Evolutionary conservation across 92 coral and sea anemone genomes (phyloP).

Genomic region (Actinostola sp.): DNA sequence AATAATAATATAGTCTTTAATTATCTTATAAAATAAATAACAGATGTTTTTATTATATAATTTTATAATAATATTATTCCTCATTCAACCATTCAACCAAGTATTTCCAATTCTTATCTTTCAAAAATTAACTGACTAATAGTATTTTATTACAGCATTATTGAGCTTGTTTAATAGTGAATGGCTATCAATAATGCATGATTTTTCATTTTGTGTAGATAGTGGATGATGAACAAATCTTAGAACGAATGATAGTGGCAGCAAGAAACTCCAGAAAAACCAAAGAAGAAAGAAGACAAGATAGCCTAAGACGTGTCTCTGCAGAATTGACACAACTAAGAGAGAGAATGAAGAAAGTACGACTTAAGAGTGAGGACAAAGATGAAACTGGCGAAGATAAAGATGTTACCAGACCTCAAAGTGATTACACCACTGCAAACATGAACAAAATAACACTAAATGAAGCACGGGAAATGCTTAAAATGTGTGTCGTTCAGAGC

Average conservation of each 20-base stretch:
- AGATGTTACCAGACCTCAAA: not conserved
- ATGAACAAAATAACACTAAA: slow-evolving; percentile 14
- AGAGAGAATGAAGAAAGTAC: slow-evolving; percentile 50
- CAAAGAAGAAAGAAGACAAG: slow-evolving; percentile 70
- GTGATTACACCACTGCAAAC: not conserved
- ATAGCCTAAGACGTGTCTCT: slow-evolving; percentile 75
- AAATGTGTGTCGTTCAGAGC: slow-evolving; percentile 65
- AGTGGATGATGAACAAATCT: slow-evolving; percentile 58
- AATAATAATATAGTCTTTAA: too few species aligned
- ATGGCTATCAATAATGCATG: too few species aligned
- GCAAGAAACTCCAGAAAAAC: slow-evolving; percentile 63
- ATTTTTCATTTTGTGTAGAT: slow-evolving; percentile 38
- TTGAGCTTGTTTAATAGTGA: too few species aligned
- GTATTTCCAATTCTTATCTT: too few species aligned
- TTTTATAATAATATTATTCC: too few species aligned
- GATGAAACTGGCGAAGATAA: slow-evolving; percentile 9
- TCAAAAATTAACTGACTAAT: too few species aligned
- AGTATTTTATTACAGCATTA: too few species aligned
- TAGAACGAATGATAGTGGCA: slow-evolving; percentile 65
- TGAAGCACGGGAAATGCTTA: slow-evolving; percentile 33
- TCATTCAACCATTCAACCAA: too few species aligned
- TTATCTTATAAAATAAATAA: too few species aligned
- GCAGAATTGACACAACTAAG: slow-evolving; percentile 69
- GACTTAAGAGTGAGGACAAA: slow-evolving; percentile 39
- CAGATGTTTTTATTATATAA: too few species aligned